These are phyloP conservation scores for Catalaphyllia jardinei DNA, from an alignment of 64 coral and sea anemone species.

Conservation along the genomic window DNA sequence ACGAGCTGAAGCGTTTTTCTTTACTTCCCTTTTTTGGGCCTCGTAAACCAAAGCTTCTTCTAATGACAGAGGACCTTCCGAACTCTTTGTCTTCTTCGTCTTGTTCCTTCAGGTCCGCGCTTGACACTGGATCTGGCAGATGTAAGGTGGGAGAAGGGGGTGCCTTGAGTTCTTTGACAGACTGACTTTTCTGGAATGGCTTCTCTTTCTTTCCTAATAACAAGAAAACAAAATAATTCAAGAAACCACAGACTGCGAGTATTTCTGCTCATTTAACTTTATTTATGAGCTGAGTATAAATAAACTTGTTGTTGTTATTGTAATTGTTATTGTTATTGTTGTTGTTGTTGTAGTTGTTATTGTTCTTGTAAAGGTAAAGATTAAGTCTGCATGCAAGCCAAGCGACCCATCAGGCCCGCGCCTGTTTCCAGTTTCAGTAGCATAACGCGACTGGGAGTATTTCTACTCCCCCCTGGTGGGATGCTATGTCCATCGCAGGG, in stretches of 20 bases:
- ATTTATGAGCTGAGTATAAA: too few species aligned
- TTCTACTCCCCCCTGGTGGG: too few species aligned
- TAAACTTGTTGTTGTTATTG: too few species aligned
- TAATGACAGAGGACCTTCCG: constrained; percentile 64
- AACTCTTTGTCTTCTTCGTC: constrained; percentile 9
- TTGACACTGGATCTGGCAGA: constrained; percentile 83
- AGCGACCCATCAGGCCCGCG: too few species aligned
- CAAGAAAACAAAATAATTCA: not conserved
- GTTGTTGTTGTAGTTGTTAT: too few species aligned
- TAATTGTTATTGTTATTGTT: too few species aligned
- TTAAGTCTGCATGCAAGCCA: too few species aligned
- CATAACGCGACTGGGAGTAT: too few species aligned
- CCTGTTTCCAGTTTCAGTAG: too few species aligned
- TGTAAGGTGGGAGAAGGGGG: constrained; percentile 69
- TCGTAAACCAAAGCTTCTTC: constrained; percentile 89
- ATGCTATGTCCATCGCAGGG: too few species aligned
- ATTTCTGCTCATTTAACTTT: too few species aligned
- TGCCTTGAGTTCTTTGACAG: constrained; percentile 54
- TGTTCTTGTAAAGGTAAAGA: too few species aligned
- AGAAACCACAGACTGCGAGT: not conserved
- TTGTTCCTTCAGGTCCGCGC: constrained; percentile 76
- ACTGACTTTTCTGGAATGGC: constrained; percentile 21
- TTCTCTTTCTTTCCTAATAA: constrained; percentile 63
- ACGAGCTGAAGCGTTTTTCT: constrained; percentile 82
- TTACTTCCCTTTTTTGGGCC: constrained; percentile 75